Evolutionary conservation across 2,113 vertebrate species (phyloP).

Genomic region (Agapornis roseicollis): DNA sequence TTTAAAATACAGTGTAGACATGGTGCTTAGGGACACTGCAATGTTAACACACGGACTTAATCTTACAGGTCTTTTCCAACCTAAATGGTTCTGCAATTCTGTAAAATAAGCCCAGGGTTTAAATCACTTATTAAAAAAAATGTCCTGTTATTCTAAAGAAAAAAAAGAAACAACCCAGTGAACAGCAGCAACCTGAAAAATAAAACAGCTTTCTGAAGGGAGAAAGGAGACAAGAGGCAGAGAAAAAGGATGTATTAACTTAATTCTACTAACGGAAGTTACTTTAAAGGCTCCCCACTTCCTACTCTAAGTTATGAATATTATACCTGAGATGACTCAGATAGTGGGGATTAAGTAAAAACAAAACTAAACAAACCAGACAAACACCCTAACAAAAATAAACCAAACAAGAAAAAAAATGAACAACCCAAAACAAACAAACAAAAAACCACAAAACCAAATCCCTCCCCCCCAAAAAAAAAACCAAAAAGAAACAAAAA

Average conservation of each 20-base stretch:
- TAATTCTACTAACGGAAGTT: not conserved
- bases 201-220: not conserved
- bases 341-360: not conserved
- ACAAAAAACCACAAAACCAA: not conserved
- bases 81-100: not conserved
- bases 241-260: not conserved
- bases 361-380: not conserved
- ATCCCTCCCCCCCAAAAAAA: too few species aligned
- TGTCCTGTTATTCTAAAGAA: not conserved
- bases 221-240: not conserved
- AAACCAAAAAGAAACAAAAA: not conserved
- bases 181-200: not conserved
- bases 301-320: not conserved
- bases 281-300: not conserved
- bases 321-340: not conserved
- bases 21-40: not conserved
- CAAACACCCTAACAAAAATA: not conserved
- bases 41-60: not conserved
- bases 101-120: not conserved
- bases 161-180: not conserved
- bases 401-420: not conserved
- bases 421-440: not conserved
- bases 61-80: not conserved
- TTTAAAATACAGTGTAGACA: not conserved
- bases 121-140: not conserved